Conservation (phyloP, 2,113 vertebrate genomes). For the Argyrosomus japonicus region DNA sequence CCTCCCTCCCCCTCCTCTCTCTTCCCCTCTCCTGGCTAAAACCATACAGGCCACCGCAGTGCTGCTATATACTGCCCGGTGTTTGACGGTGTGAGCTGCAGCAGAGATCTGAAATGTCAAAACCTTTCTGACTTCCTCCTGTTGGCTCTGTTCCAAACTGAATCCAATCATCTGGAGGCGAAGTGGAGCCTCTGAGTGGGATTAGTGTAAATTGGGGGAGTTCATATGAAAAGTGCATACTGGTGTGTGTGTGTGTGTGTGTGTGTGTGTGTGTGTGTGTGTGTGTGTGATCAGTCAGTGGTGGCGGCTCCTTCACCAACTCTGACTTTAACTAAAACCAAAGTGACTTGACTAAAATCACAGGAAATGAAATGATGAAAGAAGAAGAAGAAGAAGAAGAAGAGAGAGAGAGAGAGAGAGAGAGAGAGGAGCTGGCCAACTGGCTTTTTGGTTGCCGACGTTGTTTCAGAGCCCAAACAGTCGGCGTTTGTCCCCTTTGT, state of each 20-base stretch:
- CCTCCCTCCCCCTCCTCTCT: not conserved
- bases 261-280: not conserved
- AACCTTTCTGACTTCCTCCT: not conserved
- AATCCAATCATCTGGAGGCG: constrained; percentile 20
- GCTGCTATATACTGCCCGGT: constrained; percentile 23
- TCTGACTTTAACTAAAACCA: not conserved
- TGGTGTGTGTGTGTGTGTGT: no score
- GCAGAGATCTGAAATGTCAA: constrained; percentile 25
- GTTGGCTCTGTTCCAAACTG: constrained; percentile 6
- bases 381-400: accelerated
- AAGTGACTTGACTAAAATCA: constrained; percentile 21
- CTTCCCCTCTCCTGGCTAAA: constrained; percentile 9
- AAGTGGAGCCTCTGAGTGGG: not conserved
- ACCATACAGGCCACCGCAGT: constrained; percentile 46
- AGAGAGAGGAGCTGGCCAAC: not conserved
- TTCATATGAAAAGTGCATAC: constrained; percentile 1
- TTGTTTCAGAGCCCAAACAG: constrained; percentile 56
- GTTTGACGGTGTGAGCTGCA: constrained; percentile 32
- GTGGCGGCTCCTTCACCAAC: not conserved
- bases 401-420: no score
- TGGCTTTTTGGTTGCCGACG: not conserved
- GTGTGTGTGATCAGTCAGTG: not conserved
- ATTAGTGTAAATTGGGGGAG: constrained; percentile 28
- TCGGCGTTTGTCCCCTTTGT: constrained; percentile 75
- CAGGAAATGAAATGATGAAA: not conserved